Evolutionary conservation across 2,113 vertebrate genomes (phyloP), one percentile per base, ranked within the genome.

Genomic region (Notarius lentiginosus): DNA sequence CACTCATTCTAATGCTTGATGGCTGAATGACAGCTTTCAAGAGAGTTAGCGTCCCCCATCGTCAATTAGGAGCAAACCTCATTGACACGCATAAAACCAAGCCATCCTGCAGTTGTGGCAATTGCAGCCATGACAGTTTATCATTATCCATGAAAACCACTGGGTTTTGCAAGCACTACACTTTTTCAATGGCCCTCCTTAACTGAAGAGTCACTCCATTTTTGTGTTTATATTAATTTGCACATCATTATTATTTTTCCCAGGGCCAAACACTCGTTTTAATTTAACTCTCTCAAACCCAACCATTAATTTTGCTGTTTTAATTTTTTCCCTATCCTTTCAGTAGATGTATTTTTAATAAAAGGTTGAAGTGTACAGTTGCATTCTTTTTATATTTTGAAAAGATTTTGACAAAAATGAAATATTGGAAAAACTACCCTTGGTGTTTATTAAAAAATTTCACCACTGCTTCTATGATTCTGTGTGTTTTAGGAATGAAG

Each of bases 101-200:
- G 91, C 94, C 93, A 93, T 94, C 90, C 88, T 91, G 90, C 58
- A 89, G 91, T 95, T 95, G 95, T 94, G 89, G 94, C 96, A 96
- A 96, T 95, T 96, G 92, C 89, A 86, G 94, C 94, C 94, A 93
- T 92, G 90, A 95, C 94, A 96, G 94, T 93, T 96, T 95, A 91
- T 96, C 96, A 96, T 96, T 96, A 95, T 93, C 93, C 94, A 92
- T 95, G 94, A 95, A 96, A 96, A 95, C 89, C 92, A 75, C 93
- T 92, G 83, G 91, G 93, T 94, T 96, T 96, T 96, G 92, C 89
- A 93, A 95, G 95, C 92, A 90, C 90, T 93, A 94, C 80, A 66
- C 86, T 94, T 95, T 95, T 91, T 91, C 84, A 92, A 91, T 94
- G 91, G 93, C 92, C 91, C 92, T 95, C 94, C 91, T 93, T 87